A percentile compares a stretch with the other conserved stretches of the same genome.
Evolutionary conservation across 2,797 vertebrate species (phyloP).

Genomic region (Argya squamiceps): DNA sequence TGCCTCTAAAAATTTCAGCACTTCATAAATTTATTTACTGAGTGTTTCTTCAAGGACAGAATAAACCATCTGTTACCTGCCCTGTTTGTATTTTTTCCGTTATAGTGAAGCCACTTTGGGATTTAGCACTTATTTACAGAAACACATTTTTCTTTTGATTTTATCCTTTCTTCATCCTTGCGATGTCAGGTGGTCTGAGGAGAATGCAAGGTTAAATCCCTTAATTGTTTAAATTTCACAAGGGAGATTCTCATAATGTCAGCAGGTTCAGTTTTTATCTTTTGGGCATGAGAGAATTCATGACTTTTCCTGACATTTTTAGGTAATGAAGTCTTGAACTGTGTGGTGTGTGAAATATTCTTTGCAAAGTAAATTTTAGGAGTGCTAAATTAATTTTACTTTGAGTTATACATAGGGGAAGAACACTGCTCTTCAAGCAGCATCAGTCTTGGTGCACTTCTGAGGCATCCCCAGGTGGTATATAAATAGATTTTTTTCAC

Average conservation of each 20-base stretch:
- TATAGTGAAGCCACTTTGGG: neutral
- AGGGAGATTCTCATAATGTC: neutral
- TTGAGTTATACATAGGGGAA: neutral
- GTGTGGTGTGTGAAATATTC: neutral
- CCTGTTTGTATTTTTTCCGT: neutral
- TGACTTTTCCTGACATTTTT: conserved; percentile 32
- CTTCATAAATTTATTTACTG: neutral
- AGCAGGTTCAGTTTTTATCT: neutral
- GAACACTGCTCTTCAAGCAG: neutral
- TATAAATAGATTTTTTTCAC: neutral
- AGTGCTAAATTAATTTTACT: neutral
- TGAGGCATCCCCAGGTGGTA: neutral
- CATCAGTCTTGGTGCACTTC: neutral
- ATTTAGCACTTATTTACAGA: neutral
- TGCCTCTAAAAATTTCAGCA: neutral
- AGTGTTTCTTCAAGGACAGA: neutral
- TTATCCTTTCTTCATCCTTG: neutral
- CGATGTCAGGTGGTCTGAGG: neutral
- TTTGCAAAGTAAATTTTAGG: conserved; percentile 8
- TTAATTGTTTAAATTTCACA: neutral
- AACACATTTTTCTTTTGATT: conserved; percentile 5
- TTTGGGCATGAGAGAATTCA: conserved; percentile 7
- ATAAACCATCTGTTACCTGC: neutral
- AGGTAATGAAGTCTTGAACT: neutral
- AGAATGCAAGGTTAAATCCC: neutral